Evolutionary conservation across 2,888 invertebrate species (phyloP).

Genomic region (Villa cingulata): DNA sequence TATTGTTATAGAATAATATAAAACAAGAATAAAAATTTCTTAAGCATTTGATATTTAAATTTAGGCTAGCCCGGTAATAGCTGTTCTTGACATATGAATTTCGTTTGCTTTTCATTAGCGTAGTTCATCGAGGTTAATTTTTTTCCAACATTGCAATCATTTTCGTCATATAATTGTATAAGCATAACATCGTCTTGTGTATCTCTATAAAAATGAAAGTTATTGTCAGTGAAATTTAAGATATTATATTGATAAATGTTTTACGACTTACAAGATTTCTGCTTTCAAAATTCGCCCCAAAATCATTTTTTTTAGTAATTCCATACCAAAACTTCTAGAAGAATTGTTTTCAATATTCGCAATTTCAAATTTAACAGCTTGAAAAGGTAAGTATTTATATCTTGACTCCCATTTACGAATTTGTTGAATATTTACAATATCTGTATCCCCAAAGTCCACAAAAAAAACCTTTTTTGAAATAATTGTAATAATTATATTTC

Average conservation of each 20-base stretch:
- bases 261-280: neutral
- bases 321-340: neutral
- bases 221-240: too few relatives aligned
- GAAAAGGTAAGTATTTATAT: constrained; percentile 3
- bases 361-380: constrained; percentile 1
- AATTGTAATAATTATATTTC: neutral
- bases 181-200: neutral
- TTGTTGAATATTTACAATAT: neutral
- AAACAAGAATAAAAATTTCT: too few relatives aligned
- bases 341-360: neutral
- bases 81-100: neutral
- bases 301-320: neutral
- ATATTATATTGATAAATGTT: too few relatives aligned
- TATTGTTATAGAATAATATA: too few relatives aligned
- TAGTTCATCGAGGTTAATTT: neutral
- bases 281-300: neutral
- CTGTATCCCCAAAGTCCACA: constrained; percentile 4
- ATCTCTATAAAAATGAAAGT: neutral
- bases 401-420: constrained; percentile 2
- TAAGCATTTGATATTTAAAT: too few relatives aligned
- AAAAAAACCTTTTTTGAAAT: constrained; percentile 1
- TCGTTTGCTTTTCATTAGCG: neutral
- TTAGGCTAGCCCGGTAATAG: neutral
- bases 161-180: neutral
- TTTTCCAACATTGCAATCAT: neutral